These are phyloP conservation scores for Lycorma delicatula DNA, from an alignment of 1,140 invertebrate species.

Conservation along the genomic window DNA sequence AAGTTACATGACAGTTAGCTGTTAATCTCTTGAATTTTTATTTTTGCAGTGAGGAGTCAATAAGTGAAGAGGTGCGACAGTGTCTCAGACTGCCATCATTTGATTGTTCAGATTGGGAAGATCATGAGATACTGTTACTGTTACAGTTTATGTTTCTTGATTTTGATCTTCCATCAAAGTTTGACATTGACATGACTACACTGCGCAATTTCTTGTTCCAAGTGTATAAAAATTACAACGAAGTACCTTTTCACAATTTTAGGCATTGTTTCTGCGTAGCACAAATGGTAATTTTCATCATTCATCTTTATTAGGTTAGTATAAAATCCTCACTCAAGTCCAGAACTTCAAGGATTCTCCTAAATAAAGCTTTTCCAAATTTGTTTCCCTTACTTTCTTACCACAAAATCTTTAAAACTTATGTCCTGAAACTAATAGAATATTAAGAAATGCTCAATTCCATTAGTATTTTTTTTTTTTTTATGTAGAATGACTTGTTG, in stretches of 20 bases:
- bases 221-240: constrained; percentile 83
- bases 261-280: constrained; percentile 83
- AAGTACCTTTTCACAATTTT: constrained; percentile 87
- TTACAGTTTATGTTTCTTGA: constrained; percentile 79
- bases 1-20: background rate
- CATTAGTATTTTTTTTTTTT: no score
- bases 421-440: no score
- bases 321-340: no score
- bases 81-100: constrained; percentile 65
- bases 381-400: no score
- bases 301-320: no score
- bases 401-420: no score
- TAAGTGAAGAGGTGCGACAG: constrained; percentile 50
- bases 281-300: constrained; percentile 82
- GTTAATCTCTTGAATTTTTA: constrained; percentile 9
- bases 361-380: no score
- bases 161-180: constrained; percentile 62
- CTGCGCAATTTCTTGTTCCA: constrained; percentile 64
- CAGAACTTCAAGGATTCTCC: no score
- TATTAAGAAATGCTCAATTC: no score
- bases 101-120: constrained; percentile 75
- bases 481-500: no score
- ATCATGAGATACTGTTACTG: constrained; percentile 71
- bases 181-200: constrained; percentile 65
- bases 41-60: constrained; percentile 50